These are phyloP conservation scores for Sinelater perroti DNA, from an alignment of 2,888 invertebrate species.

Conservation along the genomic window DNA sequence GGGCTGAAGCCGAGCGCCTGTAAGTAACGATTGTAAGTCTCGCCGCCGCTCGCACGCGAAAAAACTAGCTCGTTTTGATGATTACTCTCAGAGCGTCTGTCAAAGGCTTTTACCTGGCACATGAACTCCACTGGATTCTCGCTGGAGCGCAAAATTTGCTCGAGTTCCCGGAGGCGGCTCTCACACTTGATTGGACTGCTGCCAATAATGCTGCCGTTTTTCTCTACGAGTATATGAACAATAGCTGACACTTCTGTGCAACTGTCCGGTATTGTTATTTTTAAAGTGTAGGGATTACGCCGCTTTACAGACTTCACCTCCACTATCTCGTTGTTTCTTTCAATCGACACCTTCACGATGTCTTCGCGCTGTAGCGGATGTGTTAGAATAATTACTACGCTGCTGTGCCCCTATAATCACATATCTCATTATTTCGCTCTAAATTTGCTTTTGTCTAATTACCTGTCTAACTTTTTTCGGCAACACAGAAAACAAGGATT, in stretches of 20 bases:
- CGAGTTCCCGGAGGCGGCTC: slow-evolving; percentile 82
- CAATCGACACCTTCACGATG: slow-evolving; percentile 78
- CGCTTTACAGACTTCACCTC: slow-evolving; percentile 79
- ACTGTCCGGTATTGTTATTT: slow-evolving; percentile 83
- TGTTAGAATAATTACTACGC: slow-evolving; percentile 80
- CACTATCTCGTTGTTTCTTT: slow-evolving; percentile 78
- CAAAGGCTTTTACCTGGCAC: slow-evolving; percentile 73
- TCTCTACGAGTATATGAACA: slow-evolving; percentile 81
- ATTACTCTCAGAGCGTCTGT: slow-evolving; percentile 26
- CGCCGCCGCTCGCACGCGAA: too few relatives aligned
- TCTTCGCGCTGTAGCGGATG: slow-evolving; percentile 82
- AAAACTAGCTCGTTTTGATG: slow-evolving; percentile 12
- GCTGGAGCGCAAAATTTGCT: slow-evolving; percentile 78
- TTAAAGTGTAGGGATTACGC: slow-evolving; percentile 84
- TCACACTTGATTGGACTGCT: slow-evolving; percentile 89
- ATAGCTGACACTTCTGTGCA: slow-evolving; percentile 85
- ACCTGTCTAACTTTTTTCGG: slow-evolving; percentile 82
- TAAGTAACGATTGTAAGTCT: slow-evolving; percentile 43
- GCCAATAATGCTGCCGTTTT: slow-evolving; percentile 82
- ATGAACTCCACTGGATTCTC: slow-evolving; percentile 88
- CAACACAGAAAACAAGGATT: slow-evolving; percentile 75
- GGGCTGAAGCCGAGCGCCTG: slow-evolving; percentile 83
- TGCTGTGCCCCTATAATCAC: slow-evolving; percentile 81
- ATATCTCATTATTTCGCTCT: too few relatives aligned
- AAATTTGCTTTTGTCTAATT: slow-evolving; percentile 42